A percentile compares a stretch with the other conserved stretches of the same genome.
Evolutionary conservation across 2,797 vertebrate species (phyloP).

Genomic region (Gallinago stenura): DNA sequence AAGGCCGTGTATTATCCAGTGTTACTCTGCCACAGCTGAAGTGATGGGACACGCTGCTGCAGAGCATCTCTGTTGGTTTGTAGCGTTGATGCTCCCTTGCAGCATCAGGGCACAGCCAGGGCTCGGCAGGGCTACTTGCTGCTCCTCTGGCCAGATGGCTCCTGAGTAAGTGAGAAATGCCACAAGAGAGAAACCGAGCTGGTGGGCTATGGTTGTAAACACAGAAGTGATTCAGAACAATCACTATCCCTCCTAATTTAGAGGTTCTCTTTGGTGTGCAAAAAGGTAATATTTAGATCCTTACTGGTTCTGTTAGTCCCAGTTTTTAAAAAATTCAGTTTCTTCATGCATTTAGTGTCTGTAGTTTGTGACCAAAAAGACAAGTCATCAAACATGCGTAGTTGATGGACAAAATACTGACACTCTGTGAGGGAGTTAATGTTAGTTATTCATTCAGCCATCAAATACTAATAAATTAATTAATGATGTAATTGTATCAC

Average conservation of each 20-base stretch:
- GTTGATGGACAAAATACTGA: not conserved
- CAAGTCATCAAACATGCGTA: not conserved
- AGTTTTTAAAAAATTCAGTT: not conserved
- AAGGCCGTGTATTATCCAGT: not conserved
- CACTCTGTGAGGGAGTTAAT: not conserved
- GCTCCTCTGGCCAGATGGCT: not conserved
- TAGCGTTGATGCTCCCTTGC: not conserved
- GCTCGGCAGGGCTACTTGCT: not conserved
- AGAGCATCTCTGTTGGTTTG: not conserved
- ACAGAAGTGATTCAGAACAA: not conserved
- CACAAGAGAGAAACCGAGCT: not conserved
- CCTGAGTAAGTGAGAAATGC: rapidly evolving
- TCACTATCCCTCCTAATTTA: not conserved
- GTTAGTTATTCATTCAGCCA: not conserved
- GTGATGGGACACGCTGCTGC: not conserved
- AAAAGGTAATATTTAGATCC: not conserved
- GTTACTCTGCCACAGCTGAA: not conserved
- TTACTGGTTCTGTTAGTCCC: not conserved
- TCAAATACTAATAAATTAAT: not conserved
- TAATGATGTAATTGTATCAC: not conserved
- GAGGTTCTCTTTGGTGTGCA: not conserved
- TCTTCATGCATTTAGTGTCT: not conserved
- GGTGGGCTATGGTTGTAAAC: not conserved
- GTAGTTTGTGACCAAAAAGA: not conserved
- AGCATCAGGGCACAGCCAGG: not conserved